Evolutionary conservation across 2,113 vertebrate species (phyloP), one percentile per base, ranked within the genome.

Genomic region (Probosciger aterrimus): DNA sequence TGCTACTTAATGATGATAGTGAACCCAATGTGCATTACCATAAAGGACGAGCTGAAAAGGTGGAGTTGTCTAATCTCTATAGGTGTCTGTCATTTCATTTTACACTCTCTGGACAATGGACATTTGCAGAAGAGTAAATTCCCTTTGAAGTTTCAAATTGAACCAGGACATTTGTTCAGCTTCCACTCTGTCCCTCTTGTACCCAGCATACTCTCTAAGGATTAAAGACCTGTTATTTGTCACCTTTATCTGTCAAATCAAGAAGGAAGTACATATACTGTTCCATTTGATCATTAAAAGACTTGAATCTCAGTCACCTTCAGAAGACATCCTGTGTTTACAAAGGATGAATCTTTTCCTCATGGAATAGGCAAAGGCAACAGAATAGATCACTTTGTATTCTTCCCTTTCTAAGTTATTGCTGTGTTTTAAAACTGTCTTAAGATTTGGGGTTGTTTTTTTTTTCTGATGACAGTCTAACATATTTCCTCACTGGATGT

Each of bases 191-290:
- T 82, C 92, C 30, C 39, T 88, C 81, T 85, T 65, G 68, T 23
- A 73, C 23, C 35, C 5, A 13, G 39, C 39, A 39, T 39, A 59
- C 12, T 93, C 83, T 96, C 53, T 82, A 73, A 91, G 82, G 70
- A 93, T 85, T 96, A 91, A 95, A 91, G 71, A 94, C 23, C 70
- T 95, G 16, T 35, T 92, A 82, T 59, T 91, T 93, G 70, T 94
- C 92, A 93, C 82, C 79, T 93, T 96, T 95, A 93, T 95, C 77
- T 76, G 67, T 53, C 68, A 86, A 95, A 92, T 95, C 86, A 95
- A 77, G 94, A 95, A 85, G 20, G n/a, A 97, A 92, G 57, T 68
- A 14, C 20, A 67, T 82, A 39, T 27, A 68, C 37, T 69, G 52
- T 49, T 84, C 50, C 28, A 82, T 47, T 93, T 92, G 84, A 93